Base-by-base conservation (phyloP, 2,113 vertebrate genomes). In the Heterochromis multidens region DNA sequence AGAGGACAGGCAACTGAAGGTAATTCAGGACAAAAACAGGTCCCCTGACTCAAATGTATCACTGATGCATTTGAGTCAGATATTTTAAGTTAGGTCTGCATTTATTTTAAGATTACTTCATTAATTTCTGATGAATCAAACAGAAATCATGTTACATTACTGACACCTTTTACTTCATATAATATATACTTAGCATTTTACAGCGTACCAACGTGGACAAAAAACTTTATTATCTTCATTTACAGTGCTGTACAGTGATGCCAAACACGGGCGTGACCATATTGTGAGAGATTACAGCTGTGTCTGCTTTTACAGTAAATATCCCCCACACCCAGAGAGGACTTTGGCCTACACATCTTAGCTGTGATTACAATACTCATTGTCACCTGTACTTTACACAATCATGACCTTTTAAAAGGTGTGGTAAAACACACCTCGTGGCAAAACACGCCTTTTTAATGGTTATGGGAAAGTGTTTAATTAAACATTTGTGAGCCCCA, bases 301-400 rank as follows among this genome's bases (percentile, higher is more conserved):
- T 40, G 37, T 63, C 25, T 62, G 58, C 21, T 83, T 79, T 85
- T 40, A 67, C 77, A 56, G 40, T 81, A 78, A 87, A 82, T 49
- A 25, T 21, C 25, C 13, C 31, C 40, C 80, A 91, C 88, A 76
- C 91, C 89, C 83, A 82, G 14, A 57, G 85, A 77, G 86, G 86
- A 88, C 93, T 82, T 88, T 88, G 85, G 10, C 61, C 82, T 5
- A 4, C 52, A 62, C 57, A 46, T 59, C 54, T 19, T 11, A 17
- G 29, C 27, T n/a, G 23, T 56, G 62, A 25, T 56, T 5, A 29
- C 35, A 52, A 46, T 19, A 16, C 17, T 77, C 35, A 14, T 6
- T 25, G 29, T 70, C 76, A 84, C 76, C 21, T n/a, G 37, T 7
- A 4, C 17, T 17, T 62, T 40, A 57, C 40, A 61, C 33, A 8